phyloP scores from a whole-genome alignment of 2,797 vertebrate genomes.

The Coilia nasus region DNA sequence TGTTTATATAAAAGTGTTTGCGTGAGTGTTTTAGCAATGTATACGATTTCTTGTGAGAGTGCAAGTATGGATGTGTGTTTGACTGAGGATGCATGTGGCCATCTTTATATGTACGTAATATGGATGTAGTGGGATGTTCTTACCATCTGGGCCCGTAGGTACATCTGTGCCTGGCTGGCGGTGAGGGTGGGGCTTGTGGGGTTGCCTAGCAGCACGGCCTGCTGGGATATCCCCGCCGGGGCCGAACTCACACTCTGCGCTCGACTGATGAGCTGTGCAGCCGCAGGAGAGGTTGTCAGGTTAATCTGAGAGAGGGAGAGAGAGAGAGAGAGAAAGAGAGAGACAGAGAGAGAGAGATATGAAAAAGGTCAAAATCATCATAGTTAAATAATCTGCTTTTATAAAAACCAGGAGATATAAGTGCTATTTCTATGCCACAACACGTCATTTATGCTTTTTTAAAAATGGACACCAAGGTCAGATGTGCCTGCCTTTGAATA shows the following conservation, averaged over 20 bases:
- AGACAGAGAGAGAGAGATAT: not conserved
- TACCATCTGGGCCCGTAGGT: slow-evolving; percentile 98
- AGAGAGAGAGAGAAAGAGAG: slow-evolving; percentile 14
- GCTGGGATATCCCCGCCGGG: slow-evolving; percentile 89
- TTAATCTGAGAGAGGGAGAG: slow-evolving; percentile 80
- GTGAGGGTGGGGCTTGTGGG: slow-evolving; percentile 84
- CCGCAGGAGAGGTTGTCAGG: slow-evolving; percentile 85
- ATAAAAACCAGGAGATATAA: not conserved
- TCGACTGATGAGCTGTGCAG: slow-evolving; percentile 92
- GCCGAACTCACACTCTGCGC: slow-evolving; percentile 86
- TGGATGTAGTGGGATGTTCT: slow-evolving; percentile 52
- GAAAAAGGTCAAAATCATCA: not conserved
- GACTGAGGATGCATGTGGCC: not conserved
- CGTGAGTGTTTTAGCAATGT: too few relatives aligned
- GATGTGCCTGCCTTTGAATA: too few relatives aligned
- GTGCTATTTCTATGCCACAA: not conserved
- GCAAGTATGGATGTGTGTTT: too few relatives aligned
- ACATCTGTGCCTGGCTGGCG: slow-evolving; percentile 97
- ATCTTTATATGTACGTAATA: not conserved
- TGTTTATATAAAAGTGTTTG: not conserved
- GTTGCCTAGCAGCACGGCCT: slow-evolving; percentile 92
- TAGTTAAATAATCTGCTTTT: not conserved
- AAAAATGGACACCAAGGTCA: not conserved
- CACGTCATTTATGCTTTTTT: not conserved
- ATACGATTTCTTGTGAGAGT: too few relatives aligned